phyloP scores from a whole-genome alignment of 2,113 vertebrate genomes.

The Vombatus ursinus region DNA sequence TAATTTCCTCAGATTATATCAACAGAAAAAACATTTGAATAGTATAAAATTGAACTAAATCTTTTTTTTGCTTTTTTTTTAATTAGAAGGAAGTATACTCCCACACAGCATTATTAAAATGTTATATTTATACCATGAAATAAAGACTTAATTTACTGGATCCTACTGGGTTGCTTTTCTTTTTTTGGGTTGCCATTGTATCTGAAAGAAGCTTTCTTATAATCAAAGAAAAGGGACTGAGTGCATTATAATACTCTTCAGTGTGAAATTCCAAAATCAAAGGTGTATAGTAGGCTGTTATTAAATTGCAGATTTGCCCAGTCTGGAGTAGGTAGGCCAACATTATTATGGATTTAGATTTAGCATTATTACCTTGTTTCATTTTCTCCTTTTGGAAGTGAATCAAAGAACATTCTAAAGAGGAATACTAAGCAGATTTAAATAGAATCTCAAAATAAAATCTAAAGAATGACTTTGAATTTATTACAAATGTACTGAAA shows the following conservation, averaged over 20 bases:
- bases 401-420: neutral
- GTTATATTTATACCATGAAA: neutral
- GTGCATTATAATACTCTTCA: neutral
- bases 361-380: neutral
- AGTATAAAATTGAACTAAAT: neutral
- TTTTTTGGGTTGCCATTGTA: neutral
- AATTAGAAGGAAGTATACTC: neutral
- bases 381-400: neutral
- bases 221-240: neutral
- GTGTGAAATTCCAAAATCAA: neutral
- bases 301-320: neutral
- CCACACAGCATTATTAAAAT: neutral
- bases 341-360: neutral
- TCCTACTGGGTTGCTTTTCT: neutral
- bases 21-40: neutral
- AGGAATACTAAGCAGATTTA: neutral
- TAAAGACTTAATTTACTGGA: neutral
- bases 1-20: neutral
- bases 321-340: neutral
- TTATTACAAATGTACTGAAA: neutral
- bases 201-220: neutral
- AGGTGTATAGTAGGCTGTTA: neutral
- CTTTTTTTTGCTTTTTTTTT: neutral
- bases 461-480: neutral
- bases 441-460: neutral